Conservation (phyloP, 2,888 invertebrate species). For the Drosophila gaucha region DNA sequence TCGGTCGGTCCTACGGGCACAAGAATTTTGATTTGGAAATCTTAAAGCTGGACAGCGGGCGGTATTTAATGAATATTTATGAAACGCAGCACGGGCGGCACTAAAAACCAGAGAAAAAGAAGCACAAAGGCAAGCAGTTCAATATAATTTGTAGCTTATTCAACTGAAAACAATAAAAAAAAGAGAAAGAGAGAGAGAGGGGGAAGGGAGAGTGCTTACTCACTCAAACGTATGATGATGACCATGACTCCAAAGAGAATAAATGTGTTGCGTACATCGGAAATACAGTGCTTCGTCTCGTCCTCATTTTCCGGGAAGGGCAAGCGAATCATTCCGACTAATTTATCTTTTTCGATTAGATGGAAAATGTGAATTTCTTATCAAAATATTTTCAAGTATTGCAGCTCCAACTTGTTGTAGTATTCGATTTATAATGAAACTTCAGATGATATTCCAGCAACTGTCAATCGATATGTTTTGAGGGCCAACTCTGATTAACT, state of each 20-base stretch:
- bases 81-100: slow-evolving; percentile 18
- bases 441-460: neutral
- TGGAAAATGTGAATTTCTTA: neutral
- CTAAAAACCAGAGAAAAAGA: neutral
- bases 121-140: neutral
- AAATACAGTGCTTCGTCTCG: neutral
- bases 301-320: slow-evolving; percentile 5
- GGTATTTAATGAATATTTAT: slow-evolving; percentile 8
- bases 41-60: neutral
- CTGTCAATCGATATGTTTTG: neutral
- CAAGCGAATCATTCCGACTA: slow-evolving; percentile 8
- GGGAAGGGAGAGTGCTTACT: neutral
- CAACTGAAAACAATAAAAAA: neutral
- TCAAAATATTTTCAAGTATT: slow-evolving; percentile 4
- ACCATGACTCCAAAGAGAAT: slow-evolving; percentile 18
- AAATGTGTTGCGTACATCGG: slow-evolving; percentile 3
- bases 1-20: neutral
- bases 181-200: neutral
- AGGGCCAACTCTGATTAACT: neutral
- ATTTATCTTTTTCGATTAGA: neutral
- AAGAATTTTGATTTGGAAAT: slow-evolving; percentile 5
- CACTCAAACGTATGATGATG: slow-evolving; percentile 13
- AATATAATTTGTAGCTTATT: neutral
- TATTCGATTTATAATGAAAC: slow-evolving; percentile 14
- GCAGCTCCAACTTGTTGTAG: slow-evolving; percentile 3